Conservation (phyloP, 2,113 vertebrate species). For the Suncus etruscus region DNA sequence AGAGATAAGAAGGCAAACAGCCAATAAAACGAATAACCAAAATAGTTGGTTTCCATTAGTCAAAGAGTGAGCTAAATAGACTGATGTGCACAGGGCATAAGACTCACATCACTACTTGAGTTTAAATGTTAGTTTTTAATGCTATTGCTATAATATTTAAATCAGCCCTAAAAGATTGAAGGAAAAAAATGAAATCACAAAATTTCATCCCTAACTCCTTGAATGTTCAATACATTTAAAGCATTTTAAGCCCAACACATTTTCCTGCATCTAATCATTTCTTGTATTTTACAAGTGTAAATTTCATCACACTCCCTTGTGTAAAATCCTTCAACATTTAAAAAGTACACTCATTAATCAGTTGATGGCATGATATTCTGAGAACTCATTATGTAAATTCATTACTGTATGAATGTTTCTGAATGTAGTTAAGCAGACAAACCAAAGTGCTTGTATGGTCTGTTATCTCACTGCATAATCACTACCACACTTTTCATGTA, state of each 20-base stretch:
- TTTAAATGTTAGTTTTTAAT: neutral
- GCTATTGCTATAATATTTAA: too few relatives aligned
- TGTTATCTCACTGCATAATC: too few relatives aligned
- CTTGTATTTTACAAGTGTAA: neutral
- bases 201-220: constrained; percentile 27
- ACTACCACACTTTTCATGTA: too few relatives aligned
- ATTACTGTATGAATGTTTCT: neutral
- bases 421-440: neutral
- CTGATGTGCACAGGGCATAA: neutral
- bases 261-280: neutral
- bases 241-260: neutral
- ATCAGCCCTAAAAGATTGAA: neutral
- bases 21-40: neutral
- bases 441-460: too few relatives aligned
- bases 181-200: constrained; percentile 18
- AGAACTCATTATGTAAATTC: neutral
- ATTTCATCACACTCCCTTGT: neutral
- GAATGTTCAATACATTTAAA: constrained; percentile 5
- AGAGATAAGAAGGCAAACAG: neutral
- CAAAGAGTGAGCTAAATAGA: neutral
- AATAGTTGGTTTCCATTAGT: neutral
- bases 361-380: neutral
- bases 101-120: neutral
- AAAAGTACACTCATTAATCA: neutral
- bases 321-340: neutral